These are phyloP conservation scores for Nysson spinosus DNA, from an alignment of 2,888 invertebrate species.

Conservation along the genomic window DNA sequence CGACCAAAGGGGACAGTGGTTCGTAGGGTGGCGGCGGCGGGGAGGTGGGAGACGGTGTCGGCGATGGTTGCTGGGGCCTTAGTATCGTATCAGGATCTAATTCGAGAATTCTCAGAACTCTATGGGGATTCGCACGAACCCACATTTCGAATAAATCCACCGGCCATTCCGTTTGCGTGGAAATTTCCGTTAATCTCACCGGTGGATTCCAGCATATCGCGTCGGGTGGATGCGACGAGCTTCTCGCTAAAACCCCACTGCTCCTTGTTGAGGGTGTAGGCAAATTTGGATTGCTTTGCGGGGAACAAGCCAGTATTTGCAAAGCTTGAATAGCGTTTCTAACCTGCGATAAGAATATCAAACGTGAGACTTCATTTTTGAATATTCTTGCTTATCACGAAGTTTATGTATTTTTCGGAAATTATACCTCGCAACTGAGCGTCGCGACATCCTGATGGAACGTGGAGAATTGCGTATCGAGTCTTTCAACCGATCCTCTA, in stretches of 20 bases:
- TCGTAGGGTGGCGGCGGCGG: constrained; percentile 78
- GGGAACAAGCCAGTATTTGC: constrained; percentile 89
- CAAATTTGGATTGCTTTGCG: constrained; percentile 90
- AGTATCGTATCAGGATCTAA: constrained; percentile 81
- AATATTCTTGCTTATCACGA: not conserved
- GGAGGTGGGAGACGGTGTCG: constrained; percentile 66
- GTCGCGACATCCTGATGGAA: constrained; percentile 92
- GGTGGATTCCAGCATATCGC: constrained; percentile 87
- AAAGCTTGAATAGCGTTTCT: constrained; percentile 90
- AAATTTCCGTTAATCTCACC: constrained; percentile 70
- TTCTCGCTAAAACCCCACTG: constrained; percentile 82
- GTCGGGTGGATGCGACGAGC: constrained; percentile 91
- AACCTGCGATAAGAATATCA: constrained; percentile 79
- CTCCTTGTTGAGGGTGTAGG: constrained; percentile 78
- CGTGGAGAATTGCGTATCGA: constrained; percentile 89
- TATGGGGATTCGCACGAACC: constrained; percentile 85
- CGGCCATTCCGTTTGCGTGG: constrained; percentile 83
- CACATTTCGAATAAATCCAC: constrained; percentile 82
- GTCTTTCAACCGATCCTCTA: constrained; percentile 82
- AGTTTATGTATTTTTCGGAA: too few relatives aligned
- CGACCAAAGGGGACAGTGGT: constrained; percentile 78
- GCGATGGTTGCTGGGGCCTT: constrained; percentile 67
- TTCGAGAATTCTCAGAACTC: constrained; percentile 86
- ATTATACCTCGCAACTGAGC: constrained; percentile 86
- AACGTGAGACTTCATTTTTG: not conserved